These are phyloP conservation scores for Cladorhizidae sp. DNA, from an alignment of 37 sponge, comb jelly and placozoan species.

Conservation along the genomic window DNA sequence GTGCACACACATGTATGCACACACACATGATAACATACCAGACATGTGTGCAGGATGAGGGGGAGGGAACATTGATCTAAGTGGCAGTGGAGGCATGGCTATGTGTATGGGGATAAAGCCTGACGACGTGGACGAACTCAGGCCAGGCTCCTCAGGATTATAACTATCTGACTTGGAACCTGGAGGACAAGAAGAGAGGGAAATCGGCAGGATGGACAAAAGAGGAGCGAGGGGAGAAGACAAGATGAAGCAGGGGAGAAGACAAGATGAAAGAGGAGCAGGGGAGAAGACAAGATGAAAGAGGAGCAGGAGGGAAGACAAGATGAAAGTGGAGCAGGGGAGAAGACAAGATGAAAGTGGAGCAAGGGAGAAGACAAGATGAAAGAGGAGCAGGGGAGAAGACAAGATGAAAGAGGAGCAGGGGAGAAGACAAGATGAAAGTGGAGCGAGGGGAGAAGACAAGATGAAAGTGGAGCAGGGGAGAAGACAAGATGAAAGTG, in stretches of 20 bases:
- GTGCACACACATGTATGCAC: no score
- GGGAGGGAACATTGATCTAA: constrained; percentile 7
- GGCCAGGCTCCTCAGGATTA: constrained; percentile 85
- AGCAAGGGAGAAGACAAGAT: background rate
- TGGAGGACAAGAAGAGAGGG: background rate
- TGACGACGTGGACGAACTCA: constrained; percentile 16
- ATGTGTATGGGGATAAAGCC: constrained; percentile 27
- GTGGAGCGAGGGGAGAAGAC: no score
- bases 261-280: background rate
- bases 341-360: background rate
- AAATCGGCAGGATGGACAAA: background rate
- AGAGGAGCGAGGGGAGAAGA: background rate
- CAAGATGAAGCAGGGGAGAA: background rate
- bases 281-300: background rate
- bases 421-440: no score
- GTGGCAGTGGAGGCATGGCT: constrained; percentile 21
- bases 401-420: background rate
- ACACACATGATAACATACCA: background rate
- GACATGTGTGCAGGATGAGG: background rate
- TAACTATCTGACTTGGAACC: constrained; percentile 49
- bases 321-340: background rate
- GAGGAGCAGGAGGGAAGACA: background rate
- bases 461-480: no score
- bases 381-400: background rate
- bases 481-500: no score